Evolutionary conservation across 2,888 invertebrate genomes (phyloP).

Genomic region (Julus scanicus): DNA sequence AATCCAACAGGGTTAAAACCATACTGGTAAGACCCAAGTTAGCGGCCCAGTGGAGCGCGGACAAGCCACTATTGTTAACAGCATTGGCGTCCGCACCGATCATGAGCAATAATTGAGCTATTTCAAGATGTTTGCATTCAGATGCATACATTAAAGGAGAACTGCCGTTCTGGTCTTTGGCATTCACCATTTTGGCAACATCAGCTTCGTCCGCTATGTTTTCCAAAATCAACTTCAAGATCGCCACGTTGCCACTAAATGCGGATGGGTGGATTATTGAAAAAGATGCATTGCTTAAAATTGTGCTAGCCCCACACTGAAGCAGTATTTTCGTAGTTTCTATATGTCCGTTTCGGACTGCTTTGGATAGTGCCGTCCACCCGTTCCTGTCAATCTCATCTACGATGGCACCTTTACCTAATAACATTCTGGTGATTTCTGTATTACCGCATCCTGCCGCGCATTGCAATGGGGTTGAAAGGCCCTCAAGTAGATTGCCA

Average conservation of each 20-base stretch:
- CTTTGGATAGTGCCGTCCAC: background rate
- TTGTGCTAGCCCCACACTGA: background rate
- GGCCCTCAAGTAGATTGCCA: background rate
- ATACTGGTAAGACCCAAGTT: conserved; percentile 74
- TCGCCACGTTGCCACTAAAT: background rate
- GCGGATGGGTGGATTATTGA: background rate
- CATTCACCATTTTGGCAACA: background rate
- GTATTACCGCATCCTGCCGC: background rate
- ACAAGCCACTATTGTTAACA: background rate
- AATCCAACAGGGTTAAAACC: conserved; percentile 74
- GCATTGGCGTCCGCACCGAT: conserved; percentile 72
- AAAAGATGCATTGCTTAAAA: background rate
- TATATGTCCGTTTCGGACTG: background rate
- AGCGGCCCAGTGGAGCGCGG: conserved; percentile 70
- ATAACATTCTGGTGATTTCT: background rate
- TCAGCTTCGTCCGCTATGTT: background rate
- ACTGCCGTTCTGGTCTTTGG: background rate
- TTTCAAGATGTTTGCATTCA: background rate
- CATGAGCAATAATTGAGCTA: background rate
- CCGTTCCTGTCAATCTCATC: background rate
- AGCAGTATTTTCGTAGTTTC: background rate
- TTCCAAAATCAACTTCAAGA: background rate
- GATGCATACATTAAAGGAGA: background rate
- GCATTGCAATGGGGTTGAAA: background rate
- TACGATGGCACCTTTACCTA: background rate